Conservation (phyloP, 1,140 invertebrate genomes). For the Homalodisca vitripennis region DNA sequence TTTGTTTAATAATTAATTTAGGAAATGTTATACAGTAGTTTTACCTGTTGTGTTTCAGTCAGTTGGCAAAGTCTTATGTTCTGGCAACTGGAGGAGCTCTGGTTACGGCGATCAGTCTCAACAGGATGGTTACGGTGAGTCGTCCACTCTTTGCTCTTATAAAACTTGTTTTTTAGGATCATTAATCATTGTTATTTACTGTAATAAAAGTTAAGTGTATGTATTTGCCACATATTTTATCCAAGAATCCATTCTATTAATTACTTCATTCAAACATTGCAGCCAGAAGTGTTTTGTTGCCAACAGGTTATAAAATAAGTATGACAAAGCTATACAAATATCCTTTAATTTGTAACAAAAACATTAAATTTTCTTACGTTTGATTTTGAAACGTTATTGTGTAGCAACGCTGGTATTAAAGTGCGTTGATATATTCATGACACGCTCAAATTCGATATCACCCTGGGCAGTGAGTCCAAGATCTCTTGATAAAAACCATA, state of each 20-base stretch:
- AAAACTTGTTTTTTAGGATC: not conserved
- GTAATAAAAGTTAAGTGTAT: not conserved
- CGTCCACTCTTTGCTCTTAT: not conserved
- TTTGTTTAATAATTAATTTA: not conserved
- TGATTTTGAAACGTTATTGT: too few species aligned
- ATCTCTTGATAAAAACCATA: too few species aligned
- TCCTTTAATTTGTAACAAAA: too few species aligned
- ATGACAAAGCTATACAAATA: too few species aligned
- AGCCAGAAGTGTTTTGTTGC: too few species aligned
- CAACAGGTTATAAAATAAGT: too few species aligned
- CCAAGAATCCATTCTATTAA: not conserved
- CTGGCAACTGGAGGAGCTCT: conserved; percentile 93
- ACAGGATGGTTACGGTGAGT: conserved; percentile 61
- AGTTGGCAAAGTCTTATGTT: conserved; percentile 86
- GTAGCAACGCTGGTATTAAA: too few species aligned
- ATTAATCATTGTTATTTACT: not conserved
- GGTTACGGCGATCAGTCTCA: conserved; percentile 78
- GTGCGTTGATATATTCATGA: too few species aligned
- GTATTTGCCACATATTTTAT: not conserved
- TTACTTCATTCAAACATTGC: too few species aligned
- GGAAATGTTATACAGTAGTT: not conserved
- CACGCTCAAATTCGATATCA: too few species aligned
- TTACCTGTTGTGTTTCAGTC: conserved; percentile 50
- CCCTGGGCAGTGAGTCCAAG: too few species aligned
- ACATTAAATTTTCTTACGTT: too few species aligned